A percentile compares a stretch with the other conserved stretches of the same genome.
Evolutionary conservation across 2,113 vertebrate species (phyloP).

Genomic region (Trachemys scripta): DNA sequence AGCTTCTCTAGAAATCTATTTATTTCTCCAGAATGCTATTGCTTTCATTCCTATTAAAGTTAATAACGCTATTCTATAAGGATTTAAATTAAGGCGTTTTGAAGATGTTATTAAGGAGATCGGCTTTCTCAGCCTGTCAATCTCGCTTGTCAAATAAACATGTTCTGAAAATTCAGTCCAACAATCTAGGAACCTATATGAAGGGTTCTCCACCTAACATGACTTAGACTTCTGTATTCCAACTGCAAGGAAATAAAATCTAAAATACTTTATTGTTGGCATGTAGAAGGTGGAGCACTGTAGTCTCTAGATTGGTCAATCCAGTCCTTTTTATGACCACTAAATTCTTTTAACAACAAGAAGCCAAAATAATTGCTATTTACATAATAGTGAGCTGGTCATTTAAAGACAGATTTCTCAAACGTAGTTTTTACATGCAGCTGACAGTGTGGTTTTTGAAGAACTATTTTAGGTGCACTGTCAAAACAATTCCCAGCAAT

Average conservation of each 20-base stretch:
- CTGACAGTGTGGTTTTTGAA: conserved; percentile 39
- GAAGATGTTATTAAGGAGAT: conserved; percentile 58
- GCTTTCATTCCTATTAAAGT: conserved; percentile 50
- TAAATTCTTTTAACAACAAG: not conserved
- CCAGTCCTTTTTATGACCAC: not conserved
- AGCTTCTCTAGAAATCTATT: not conserved
- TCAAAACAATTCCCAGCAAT: conserved; percentile 59
- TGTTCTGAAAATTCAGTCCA: not conserved
- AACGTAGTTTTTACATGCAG: conserved; percentile 20
- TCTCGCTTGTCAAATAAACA: conserved; percentile 12
- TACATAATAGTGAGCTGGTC: not conserved
- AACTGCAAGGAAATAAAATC: fast-evolving
- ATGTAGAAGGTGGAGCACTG: not conserved
- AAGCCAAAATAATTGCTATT: not conserved
- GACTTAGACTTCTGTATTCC: not conserved
- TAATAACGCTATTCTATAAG: conserved; percentile 2
- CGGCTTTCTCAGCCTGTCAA: conserved; percentile 23
- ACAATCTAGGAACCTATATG: not conserved
- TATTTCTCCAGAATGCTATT: conserved; percentile 29
- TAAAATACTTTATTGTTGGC: not conserved
- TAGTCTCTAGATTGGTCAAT: not conserved
- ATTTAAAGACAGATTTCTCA: not conserved
- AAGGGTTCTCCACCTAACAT: not conserved
- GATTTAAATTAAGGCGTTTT: conserved; percentile 47
- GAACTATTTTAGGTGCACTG: conserved; percentile 55